Evolutionary conservation across 2,888 invertebrate species (phyloP), one percentile per base, ranked within the genome.

Genomic region (Nemoura dubitans): DNA sequence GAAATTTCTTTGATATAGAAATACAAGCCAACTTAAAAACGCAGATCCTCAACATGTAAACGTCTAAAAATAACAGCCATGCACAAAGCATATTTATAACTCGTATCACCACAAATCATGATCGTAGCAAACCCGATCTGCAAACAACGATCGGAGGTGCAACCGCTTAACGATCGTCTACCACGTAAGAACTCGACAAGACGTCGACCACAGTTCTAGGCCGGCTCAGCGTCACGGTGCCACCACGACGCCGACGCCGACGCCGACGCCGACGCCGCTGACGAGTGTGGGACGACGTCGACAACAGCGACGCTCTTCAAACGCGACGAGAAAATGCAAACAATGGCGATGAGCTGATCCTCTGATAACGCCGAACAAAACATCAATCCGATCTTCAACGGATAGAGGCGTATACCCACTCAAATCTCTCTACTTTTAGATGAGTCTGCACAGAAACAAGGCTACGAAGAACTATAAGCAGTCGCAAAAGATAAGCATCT

Each of bases 331-430:
- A 59, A 59, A 59, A 59, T 59, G 21, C 59, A 59, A 59, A 59
- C 59, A 59, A 59, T 59, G 59, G 59, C 59, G 59, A 59, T 59
- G 59, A 59, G 59, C 59, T 59, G 59, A 59, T 59, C 21, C 59
- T 21, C 59, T 21, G 59, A 59, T 59, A 59, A 59, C 59, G 59
- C 59, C 59, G 59, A 59, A 59, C 59, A 59, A 59, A 59, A 59
- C 59, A 59, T 59, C 59, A 59, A 59, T 59, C 59, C 21, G 59
- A 59, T 59, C 59, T 21, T 59, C 21, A 2, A 14, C 59, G 59
- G 59, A 59, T 59, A 59, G 59, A 21, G 16, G 21, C n/a, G n/a
- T n/a, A n/a, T 21, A 16, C 16, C 59, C 59, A 59, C 59, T 59
- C 21, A 14, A 59, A 59, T 36, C 1, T 59, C 59, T 59, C 14